Percentiles rank a stretch among this genome's conserved stretches.
phyloP scores from a whole-genome alignment of 2,113 vertebrate species.

The Nycticebus coucang region DNA sequence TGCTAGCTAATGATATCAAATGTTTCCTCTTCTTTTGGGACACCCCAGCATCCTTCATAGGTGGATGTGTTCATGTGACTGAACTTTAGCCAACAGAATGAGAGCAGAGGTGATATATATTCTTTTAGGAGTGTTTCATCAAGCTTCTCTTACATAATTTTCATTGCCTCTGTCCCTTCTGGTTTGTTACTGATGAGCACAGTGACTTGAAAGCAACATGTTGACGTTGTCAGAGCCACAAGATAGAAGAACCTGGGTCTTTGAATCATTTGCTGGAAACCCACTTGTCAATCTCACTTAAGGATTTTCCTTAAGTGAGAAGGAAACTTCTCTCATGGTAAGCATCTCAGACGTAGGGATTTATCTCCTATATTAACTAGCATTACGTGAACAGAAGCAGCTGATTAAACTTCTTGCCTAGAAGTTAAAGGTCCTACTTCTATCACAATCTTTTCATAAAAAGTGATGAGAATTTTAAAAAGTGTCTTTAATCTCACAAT shows the following conservation, averaged over 20 bases:
- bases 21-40: neutral
- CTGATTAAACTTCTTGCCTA: neutral
- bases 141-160: neutral
- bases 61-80: neutral
- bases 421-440: constrained; percentile 41
- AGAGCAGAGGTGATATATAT: neutral
- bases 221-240: neutral
- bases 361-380: neutral
- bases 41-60: neutral
- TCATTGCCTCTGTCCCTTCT: neutral
- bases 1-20: neutral
- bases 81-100: neutral
- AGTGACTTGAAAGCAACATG: neutral
- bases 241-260: neutral
- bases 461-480: constrained; percentile 3
- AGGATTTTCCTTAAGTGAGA: neutral
- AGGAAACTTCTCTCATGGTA: neutral
- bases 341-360: neutral
- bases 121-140: neutral
- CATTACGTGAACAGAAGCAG: neutral
- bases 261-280: constrained; percentile 34
- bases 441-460: constrained; percentile 34
- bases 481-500: neutral
- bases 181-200: neutral
- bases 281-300: neutral